Evolutionary conservation across 2,888 invertebrate species (phyloP), one percentile per base, ranked within the genome.

Genomic region (Cylindroiulus punctatus): DNA sequence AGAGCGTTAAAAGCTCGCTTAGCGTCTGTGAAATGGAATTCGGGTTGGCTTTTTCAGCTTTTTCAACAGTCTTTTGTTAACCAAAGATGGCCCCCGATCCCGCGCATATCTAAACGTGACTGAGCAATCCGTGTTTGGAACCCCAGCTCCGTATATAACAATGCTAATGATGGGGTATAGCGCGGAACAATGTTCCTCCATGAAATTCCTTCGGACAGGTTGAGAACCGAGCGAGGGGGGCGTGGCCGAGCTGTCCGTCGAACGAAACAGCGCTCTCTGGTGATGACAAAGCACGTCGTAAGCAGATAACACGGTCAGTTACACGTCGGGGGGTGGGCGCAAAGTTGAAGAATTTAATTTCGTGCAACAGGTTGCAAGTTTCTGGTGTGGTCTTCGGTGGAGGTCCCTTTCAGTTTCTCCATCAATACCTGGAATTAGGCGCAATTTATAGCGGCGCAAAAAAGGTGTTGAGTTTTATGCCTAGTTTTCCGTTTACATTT

Each of bases 141-240:
- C 7, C 47, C 12, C 81, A 17, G 42, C 65, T 81, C 32, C 40
- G 40, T 32, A 85, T n/a, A n/a, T n/a, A n/a, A 85, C 85, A 85
- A 52, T 85, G 76, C 12, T 85, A 85, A 85, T 85, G 85, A 85
- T 85, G 85, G 85, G 85, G 76, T 85, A 81, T 85, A 26, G 85
- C 36, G 14, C 81, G 32, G 32, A 5, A 32, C 30, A 30, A 81
- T 30, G 30, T 40, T 32, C n/a, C 26, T 84, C 84, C 42, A 17
- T 32, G n/a, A 32, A 32, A 19, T 81, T 4, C 40, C 8, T 30
- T 81, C 19, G 81, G 81, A 36, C n/a, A 81, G 40, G 4, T 36
- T 19, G 10, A 30, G 40, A 32, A n/a, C 32, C 10, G 32, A 19
- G 32, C 19, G 40, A 19, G 36, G 40, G 81, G 40, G 81, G 81